Evolutionary conservation across 1,140 invertebrate genomes (phyloP), one percentile per base, ranked within the genome.

Genomic region (Physella acuta): DNA sequence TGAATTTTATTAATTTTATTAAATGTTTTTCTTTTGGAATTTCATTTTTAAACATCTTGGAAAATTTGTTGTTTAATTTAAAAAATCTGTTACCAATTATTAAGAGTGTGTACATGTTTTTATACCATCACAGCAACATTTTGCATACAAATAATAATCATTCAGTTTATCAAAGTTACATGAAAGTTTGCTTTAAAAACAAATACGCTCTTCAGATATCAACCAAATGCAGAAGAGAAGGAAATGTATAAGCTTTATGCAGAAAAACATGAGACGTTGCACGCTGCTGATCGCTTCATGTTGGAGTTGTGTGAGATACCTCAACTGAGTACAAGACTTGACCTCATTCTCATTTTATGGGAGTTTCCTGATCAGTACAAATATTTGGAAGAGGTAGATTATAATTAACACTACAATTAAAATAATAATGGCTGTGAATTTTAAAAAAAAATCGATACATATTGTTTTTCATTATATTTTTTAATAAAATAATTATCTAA

Each of bases 281-380:
- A 73, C n/a, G 59, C 71, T 3, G 74, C 75, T 3, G 78, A 79
- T 56, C 70, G 72, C n/a, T 79, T 79, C 64, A 76, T 79, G 78
- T 49, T 77, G 34, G 73, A 77, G 28, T 68, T 79, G 28, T 76
- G 76, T 56, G 71, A 77, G 30, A 73, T 79, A 28, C 78, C 76
- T 0, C 66, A 71, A 34, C 73, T 79, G 14, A 61, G 70, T 51
- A 36, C 75, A 26, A 68, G 76, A 28, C 71, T 79, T 20, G 78
- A 79, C 66, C 71, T 77, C n/a, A 64, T 71, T 31, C 68, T 76
- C 5, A 74, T 68, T 31, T 53, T 79, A 2, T 74, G 74, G 74
- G 78, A 79, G 11, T 73, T 79, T 26, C 76, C 78, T 20, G 68
- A 68, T 52, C 74, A 73, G 30, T 75, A 63, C 55, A 56, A 68